phyloP scores from a whole-genome alignment of 2,113 vertebrate species.

The Poecilia latipinna region DNA sequence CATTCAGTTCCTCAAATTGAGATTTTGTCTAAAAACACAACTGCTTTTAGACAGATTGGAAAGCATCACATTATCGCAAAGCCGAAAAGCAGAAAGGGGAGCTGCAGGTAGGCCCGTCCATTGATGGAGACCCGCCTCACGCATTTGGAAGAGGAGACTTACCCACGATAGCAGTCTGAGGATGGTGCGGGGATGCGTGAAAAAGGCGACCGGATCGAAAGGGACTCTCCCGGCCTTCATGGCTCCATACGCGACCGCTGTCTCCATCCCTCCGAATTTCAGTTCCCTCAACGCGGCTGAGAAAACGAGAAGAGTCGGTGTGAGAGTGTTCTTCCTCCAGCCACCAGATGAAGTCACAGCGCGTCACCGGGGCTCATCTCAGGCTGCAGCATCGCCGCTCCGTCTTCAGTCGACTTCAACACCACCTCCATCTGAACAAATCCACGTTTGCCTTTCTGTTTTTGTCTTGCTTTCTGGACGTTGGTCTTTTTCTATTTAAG shows the following conservation, averaged over 20 bases:
- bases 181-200: constrained; percentile 75
- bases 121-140: constrained; percentile 11
- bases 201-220: constrained; percentile 76
- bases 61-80: background rate
- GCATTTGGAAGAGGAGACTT: constrained; percentile 42
- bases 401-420: background rate
- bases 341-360: constrained; percentile 61
- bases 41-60: background rate
- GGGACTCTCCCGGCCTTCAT: constrained; percentile 63
- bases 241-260: constrained; percentile 66
- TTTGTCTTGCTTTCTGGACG: background rate
- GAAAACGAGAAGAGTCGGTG: constrained; percentile 42
- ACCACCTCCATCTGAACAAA: background rate
- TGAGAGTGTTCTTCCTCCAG: constrained; percentile 49
- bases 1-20: background rate
- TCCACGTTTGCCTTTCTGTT: background rate
- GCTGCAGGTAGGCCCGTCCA: constrained; percentile 47
- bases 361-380: constrained; percentile 39
- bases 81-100: constrained; percentile 1
- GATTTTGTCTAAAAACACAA: background rate
- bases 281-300: constrained; percentile 38
- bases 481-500: too few species aligned
- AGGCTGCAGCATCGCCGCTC: constrained; percentile 6
- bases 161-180: constrained; percentile 75
- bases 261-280: constrained; percentile 64